Conservation (phyloP, 2,888 invertebrate genomes). For the Rosalia funebris region DNA sequence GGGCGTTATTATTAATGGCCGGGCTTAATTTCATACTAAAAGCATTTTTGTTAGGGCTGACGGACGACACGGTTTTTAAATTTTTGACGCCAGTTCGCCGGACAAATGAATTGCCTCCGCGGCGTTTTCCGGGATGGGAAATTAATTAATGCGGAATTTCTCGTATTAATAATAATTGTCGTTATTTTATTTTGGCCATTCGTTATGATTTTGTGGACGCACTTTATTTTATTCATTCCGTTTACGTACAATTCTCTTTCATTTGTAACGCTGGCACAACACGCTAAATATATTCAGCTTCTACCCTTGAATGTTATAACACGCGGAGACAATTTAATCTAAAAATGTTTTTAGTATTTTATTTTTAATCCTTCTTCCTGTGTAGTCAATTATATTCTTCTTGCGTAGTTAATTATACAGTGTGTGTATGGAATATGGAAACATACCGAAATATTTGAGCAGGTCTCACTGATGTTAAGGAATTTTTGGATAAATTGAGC, state of each 20-base stretch:
- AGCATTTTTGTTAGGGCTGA: slow-evolving; percentile 62
- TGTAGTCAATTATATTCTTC: too few species aligned
- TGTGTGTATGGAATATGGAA: too few species aligned
- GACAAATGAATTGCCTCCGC: neutral
- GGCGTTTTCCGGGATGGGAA: neutral
- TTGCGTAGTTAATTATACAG: too few species aligned
- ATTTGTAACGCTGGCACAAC: neutral
- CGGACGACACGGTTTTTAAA: slow-evolving; percentile 55
- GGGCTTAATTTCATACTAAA: slow-evolving; percentile 61
- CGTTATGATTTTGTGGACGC: neutral
- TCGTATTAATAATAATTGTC: slow-evolving; percentile 6
- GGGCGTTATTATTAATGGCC: slow-evolving; percentile 57
- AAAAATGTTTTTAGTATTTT: too few species aligned
- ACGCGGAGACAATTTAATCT: too few species aligned
- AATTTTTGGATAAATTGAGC: too few species aligned
- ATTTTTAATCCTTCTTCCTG: too few species aligned
- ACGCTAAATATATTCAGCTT: too few species aligned
- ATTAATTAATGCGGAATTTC: slow-evolving; percentile 3
- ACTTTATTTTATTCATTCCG: slow-evolving; percentile 4
- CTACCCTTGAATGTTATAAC: too few species aligned
- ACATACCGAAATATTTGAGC: too few species aligned
- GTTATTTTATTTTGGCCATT: slow-evolving; percentile 13
- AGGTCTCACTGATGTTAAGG: too few species aligned
- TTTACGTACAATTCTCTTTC: neutral
- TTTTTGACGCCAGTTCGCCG: slow-evolving; percentile 46